Percentiles rank a stretch among this genome's conserved stretches.
Conservation (phyloP, 2,113 vertebrate species). For the Catharus bicknelli region DNA sequence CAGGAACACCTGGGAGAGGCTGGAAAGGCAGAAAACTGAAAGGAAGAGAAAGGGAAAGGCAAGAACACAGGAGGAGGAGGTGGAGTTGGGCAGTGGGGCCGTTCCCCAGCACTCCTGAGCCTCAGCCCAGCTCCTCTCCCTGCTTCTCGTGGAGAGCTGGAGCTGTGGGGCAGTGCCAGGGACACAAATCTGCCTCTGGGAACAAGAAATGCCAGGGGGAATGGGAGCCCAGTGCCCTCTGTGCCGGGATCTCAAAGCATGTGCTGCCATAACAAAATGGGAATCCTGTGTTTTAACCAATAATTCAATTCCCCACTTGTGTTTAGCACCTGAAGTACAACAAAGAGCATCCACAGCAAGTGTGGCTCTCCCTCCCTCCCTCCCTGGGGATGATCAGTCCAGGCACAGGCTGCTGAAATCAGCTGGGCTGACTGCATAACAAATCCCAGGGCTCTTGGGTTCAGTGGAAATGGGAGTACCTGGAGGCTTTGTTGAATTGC, state of each 20-base stretch:
- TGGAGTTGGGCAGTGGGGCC: background rate
- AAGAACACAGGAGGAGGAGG: background rate
- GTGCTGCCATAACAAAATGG: background rate
- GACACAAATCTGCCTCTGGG: background rate
- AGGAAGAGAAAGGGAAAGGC: background rate
- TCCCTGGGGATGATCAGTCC: background rate
- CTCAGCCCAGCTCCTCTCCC: background rate
- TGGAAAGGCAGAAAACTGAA: background rate
- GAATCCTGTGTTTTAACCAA: background rate
- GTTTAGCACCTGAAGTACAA: background rate
- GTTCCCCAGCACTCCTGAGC: background rate
- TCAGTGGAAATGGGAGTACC: background rate
- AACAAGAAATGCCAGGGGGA: background rate
- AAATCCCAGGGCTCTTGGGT: background rate
- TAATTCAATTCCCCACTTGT: background rate
- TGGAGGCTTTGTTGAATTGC: background rate
- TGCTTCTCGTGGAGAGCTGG: fast-evolving
- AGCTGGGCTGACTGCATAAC: background rate
- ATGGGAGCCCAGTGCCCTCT: background rate
- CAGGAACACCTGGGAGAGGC: too few relatives aligned
- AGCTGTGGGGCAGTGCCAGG: background rate
- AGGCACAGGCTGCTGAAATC: background rate
- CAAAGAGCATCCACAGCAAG: background rate
- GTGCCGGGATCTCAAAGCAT: too few relatives aligned
- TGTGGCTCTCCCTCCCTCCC: background rate